These are phyloP conservation scores for Rotaria sp. DNA, from an alignment of 2,888 invertebrate genomes.

Conservation along the genomic window DNA sequence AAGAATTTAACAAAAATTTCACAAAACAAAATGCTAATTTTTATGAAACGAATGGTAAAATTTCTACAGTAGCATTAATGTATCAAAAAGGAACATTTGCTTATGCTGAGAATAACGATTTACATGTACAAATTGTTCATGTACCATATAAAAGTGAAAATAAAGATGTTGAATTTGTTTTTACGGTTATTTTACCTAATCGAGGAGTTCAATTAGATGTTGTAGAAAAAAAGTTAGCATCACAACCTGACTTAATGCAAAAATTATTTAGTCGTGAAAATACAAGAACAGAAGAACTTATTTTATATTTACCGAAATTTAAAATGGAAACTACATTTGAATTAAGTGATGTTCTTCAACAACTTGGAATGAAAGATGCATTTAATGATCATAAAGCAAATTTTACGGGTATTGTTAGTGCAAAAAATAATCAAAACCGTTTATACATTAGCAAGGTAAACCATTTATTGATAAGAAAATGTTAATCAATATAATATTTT, in stretches of 20 bases:
- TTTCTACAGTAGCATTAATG: slow-evolving; percentile 33
- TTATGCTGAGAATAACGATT: too few species aligned
- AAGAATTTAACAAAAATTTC: slow-evolving; percentile 21
- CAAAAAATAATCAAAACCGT: slow-evolving; percentile 31
- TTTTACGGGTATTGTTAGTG: slow-evolving; percentile 46
- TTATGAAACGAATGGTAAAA: slow-evolving; percentile 3
- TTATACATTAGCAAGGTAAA: slow-evolving; percentile 45
- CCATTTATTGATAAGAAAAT: not conserved
- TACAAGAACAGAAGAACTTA: slow-evolving; percentile 3
- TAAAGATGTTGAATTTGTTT: not conserved
- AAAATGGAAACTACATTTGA: slow-evolving; percentile 32
- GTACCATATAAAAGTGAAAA: slow-evolving; percentile 23
- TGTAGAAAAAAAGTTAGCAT: slow-evolving; percentile 19
- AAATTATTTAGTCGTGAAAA: not conserved
- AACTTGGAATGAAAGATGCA: slow-evolving; percentile 18
- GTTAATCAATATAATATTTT: not conserved
- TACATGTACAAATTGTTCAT: not conserved
- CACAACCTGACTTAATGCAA: not conserved
- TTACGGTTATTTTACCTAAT: slow-evolving; percentile 34
- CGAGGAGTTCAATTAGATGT: not conserved
- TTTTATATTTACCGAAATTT: slow-evolving; percentile 35
- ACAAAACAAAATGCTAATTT: slow-evolving; percentile 32
- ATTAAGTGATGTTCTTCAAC: slow-evolving; percentile 31
- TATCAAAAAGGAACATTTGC: not conserved
- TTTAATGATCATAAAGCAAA: slow-evolving; percentile 44